These are phyloP conservation scores for Phylloscopus trochiloides DNA, from an alignment of 2,113 vertebrate genomes.

Conservation along the genomic window DNA sequence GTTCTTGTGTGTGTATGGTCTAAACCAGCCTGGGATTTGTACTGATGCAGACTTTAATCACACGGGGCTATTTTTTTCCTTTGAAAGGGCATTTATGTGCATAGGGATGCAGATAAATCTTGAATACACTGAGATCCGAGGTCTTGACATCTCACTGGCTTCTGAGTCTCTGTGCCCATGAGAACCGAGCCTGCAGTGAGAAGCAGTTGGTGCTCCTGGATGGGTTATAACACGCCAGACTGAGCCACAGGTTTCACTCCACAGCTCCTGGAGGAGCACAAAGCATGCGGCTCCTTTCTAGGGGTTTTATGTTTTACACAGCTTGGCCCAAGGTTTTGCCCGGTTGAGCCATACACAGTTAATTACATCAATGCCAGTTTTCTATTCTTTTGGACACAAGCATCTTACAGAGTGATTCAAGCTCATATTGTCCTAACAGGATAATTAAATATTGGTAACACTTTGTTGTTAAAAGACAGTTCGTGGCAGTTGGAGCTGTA, in stretches of 20 bases:
- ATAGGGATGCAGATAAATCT: neutral
- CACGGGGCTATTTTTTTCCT: neutral
- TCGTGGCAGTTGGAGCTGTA: neutral
- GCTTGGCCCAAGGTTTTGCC: neutral
- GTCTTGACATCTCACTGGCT: neutral
- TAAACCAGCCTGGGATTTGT: neutral
- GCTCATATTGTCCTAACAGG: neutral
- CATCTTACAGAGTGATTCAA: neutral
- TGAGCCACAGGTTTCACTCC: neutral
- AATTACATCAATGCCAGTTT: neutral
- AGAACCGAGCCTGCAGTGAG: neutral
- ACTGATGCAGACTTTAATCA: neutral
- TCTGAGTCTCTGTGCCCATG: neutral
- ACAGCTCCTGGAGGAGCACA: neutral
- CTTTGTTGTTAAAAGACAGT: neutral
- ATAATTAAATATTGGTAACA: neutral
- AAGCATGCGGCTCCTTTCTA: neutral
- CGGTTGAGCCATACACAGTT: neutral
- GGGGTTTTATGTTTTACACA: neutral
- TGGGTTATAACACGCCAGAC: constrained; percentile 36
- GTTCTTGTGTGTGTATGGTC: neutral
- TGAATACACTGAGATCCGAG: neutral
- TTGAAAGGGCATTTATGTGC: neutral
- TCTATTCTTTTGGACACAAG: neutral
- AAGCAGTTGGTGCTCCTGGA: neutral